phyloP scores from a whole-genome alignment of 2,888 invertebrate genomes.

The Myopa testacea region DNA sequence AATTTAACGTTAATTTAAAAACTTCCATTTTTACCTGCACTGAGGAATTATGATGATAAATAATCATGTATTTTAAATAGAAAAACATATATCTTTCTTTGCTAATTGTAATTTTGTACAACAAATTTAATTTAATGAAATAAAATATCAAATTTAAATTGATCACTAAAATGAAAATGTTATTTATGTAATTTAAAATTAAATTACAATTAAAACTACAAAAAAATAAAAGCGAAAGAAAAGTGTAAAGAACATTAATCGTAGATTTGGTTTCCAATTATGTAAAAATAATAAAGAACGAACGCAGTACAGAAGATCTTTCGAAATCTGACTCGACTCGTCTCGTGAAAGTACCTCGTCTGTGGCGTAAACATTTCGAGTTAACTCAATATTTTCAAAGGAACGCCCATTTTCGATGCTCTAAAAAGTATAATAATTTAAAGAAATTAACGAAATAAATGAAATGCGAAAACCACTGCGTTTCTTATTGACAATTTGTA shows the following conservation, averaged over 20 bases:
- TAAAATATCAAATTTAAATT: not conserved
- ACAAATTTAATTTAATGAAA: too few species aligned
- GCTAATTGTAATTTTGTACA: too few species aligned
- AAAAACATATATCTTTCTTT: too few species aligned
- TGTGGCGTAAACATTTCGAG: slow-evolving; percentile 69
- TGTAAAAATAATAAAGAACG: slow-evolving; percentile 43
- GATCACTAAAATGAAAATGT: slow-evolving; percentile 46
- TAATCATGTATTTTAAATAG: too few species aligned
- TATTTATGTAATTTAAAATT: slow-evolving; percentile 55
- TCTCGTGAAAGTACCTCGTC: slow-evolving; percentile 68
- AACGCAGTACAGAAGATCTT: slow-evolving; percentile 46
- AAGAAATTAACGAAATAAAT: slow-evolving; percentile 45
- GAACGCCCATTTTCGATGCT: slow-evolving; percentile 69
- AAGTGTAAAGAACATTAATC: slow-evolving; percentile 13
- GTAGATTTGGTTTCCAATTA: slow-evolving; percentile 27
- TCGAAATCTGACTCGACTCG: slow-evolving; percentile 55
- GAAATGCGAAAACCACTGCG: slow-evolving; percentile 12
- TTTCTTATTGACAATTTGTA: too few species aligned
- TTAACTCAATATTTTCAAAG: slow-evolving; percentile 69
- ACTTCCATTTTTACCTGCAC: too few species aligned
- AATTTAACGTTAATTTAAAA: too few species aligned
- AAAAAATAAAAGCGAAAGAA: slow-evolving; percentile 25
- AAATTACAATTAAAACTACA: slow-evolving; percentile 40
- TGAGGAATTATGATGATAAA: too few species aligned
- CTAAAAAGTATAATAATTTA: slow-evolving; percentile 63